Percentiles rank a stretch among this genome's conserved stretches.
These are phyloP conservation scores for Manis pentadactyla DNA, from an alignment of 2,797 vertebrate species.

Conservation along the genomic window DNA sequence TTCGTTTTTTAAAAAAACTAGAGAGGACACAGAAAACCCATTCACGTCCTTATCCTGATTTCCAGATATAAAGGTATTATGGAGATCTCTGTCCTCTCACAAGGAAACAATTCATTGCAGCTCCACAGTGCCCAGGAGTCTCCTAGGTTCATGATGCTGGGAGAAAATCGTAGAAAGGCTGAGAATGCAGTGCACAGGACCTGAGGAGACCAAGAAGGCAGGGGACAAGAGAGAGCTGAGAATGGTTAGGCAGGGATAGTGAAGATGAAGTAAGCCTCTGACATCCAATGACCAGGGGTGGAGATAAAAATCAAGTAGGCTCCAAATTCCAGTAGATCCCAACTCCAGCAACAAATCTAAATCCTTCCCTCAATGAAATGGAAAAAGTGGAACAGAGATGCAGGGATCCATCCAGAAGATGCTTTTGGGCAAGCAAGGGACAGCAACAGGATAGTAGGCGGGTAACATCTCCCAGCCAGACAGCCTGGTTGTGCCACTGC, in stretches of 20 bases:
- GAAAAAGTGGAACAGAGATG: background rate
- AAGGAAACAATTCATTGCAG: background rate
- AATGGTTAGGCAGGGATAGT: background rate
- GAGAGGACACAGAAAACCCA: background rate
- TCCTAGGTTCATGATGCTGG: background rate
- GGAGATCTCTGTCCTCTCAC: background rate
- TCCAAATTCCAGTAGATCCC: background rate
- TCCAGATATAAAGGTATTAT: background rate
- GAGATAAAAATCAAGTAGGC: background rate
- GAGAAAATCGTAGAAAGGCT: background rate
- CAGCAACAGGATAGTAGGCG: background rate
- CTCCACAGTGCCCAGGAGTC: background rate
- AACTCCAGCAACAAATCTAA: background rate
- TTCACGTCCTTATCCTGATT: background rate
- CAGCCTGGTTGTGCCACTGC: background rate
- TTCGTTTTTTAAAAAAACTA: conserved; percentile 8
- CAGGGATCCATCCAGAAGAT: background rate
- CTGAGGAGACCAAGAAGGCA: background rate
- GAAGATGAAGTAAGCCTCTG: background rate
- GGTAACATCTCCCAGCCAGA: background rate
- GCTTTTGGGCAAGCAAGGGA: background rate
- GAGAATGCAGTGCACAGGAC: background rate
- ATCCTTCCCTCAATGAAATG: background rate
- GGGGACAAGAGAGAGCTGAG: background rate
- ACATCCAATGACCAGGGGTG: background rate